Conservation (phyloP, 2,888 invertebrate species). For the Papilio protenor region DNA sequence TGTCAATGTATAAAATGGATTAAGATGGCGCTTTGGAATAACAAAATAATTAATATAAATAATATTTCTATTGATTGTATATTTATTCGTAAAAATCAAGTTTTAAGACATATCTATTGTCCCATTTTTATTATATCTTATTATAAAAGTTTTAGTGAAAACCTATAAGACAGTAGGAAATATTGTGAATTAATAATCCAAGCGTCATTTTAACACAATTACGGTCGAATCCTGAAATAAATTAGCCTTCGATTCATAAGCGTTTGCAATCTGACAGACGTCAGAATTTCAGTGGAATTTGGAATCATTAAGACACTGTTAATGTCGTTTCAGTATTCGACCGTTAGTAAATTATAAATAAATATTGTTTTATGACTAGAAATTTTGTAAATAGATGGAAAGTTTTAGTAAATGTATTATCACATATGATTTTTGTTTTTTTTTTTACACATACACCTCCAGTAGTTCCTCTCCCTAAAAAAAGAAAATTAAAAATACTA, state of each 20-base stretch:
- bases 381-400: constrained; percentile 42
- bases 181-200: not conserved
- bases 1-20: not conserved
- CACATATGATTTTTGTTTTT: not conserved
- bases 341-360: no score
- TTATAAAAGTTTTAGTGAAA: no score
- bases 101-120: no score
- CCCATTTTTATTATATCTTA: no score
- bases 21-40: not conserved
- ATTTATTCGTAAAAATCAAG: not conserved
- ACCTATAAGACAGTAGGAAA: not conserved
- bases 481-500: no score
- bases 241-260: no score
- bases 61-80: not conserved
- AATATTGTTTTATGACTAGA: constrained; percentile 18
- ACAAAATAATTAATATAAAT: not conserved
- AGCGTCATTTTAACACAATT: constrained; percentile 17
- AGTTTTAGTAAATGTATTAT: constrained; percentile 36
- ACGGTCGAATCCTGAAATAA: no score
- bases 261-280: no score
- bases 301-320: no score
- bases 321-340: no score
- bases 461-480: no score
- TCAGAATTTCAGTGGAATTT: no score
- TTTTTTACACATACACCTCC: not conserved